Evolutionary conservation across 2,797 vertebrate species (phyloP), one percentile per base, ranked within the genome.

Genomic region (Myotis pilosus): DNA sequence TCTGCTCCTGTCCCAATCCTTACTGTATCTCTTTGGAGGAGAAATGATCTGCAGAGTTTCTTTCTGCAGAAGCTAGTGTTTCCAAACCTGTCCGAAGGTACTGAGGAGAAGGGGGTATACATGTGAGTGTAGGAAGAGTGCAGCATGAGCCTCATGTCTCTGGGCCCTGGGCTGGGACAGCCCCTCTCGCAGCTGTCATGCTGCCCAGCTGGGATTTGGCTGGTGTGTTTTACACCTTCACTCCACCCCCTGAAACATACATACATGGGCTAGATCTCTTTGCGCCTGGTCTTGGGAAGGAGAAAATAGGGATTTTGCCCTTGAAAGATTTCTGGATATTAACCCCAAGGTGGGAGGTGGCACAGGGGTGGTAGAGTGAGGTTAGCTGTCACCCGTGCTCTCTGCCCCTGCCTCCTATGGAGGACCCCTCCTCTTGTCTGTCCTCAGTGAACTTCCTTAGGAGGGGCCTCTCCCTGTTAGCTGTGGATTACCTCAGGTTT

Each of bases 151-250:
- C 92, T 92, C 76, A 55, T 3, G 68, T 64, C 90, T 92, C 90
- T 94, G 92, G 80, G 62, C 85, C 72, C 84, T 64, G 79, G 92
- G 30, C 72, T 91, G 88, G 82, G 92, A 95, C 95, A 97, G 96
- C 88, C 95, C 78, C 68, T 92, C 93, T 97, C 79, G 92, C 96
- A 97, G 96, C 97, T 97, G 97, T 97, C 95, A 85, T 78, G 74
- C 85, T 93, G 89, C 91, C 84, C 90, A 92, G 96, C 94, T 93
- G 91, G 92, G 86, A 95, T 96, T 96, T 96, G 95, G 80, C 94
- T 95, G 62, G 87, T 95, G 89, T 66, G 6, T 93, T 96, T 90
- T 86, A 74, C 74, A 86, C 72, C 72, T 47, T 94, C 71, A 60
- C 51, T 87, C 36, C 66, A 81, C 30, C 41, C 51, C 33, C 49